A percentile compares a stretch with the other conserved stretches of the same genome.
phyloP scores from a whole-genome alignment of 2,797 vertebrate genomes.

The Thripadectes ignobilis region DNA sequence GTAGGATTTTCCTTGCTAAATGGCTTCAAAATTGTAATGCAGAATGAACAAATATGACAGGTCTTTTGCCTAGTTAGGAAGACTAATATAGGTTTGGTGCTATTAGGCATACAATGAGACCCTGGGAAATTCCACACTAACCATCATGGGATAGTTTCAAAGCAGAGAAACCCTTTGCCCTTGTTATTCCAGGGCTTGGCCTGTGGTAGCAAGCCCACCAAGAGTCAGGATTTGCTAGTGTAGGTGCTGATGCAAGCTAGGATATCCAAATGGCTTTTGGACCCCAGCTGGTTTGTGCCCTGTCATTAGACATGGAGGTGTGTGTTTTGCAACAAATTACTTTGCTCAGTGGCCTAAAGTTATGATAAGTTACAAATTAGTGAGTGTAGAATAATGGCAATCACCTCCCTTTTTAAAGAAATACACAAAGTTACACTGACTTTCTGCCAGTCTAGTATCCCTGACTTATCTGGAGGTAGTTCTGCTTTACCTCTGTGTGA shows the following conservation, averaged over 20 bases:
- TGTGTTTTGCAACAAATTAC: neutral
- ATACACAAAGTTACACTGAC: neutral
- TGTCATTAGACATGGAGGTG: neutral
- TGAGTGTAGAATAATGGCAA: neutral
- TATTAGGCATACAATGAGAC: neutral
- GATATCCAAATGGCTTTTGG: neutral
- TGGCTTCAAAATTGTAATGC: neutral
- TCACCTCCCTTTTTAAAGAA: neutral
- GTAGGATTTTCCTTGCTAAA: neutral
- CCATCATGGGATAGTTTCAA: neutral
- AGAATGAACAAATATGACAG: neutral
- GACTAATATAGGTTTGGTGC: neutral
- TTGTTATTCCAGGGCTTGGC: neutral
- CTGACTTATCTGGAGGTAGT: neutral
- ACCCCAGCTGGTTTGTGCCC: neutral
- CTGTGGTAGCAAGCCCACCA: neutral
- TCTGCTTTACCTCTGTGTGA: neutral
- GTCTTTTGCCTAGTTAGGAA: neutral
- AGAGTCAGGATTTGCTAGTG: neutral
- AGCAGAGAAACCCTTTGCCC: neutral
- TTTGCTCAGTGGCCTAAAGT: neutral
- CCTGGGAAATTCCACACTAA: neutral
- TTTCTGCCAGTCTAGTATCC: neutral
- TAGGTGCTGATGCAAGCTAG: neutral
- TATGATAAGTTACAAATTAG: neutral